phyloP scores from a whole-genome alignment of 35 echinoderm and acorn worm species.

The Apostichopus californicus region DNA sequence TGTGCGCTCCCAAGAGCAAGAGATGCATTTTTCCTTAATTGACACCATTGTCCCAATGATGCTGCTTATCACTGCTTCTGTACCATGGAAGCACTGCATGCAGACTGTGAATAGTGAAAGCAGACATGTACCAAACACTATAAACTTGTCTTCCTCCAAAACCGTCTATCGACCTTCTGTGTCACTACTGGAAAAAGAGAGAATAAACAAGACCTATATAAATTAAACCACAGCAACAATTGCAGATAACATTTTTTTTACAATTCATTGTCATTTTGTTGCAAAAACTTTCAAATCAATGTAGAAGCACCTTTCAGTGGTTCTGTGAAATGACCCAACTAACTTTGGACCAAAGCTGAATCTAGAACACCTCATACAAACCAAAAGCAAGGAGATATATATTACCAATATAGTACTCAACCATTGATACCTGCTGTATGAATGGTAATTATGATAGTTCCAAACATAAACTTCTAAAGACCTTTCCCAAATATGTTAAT shows the following conservation, averaged over 20 bases:
- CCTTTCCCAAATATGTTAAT: too few species aligned
- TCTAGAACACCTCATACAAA: too few species aligned
- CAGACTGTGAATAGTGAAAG: conserved; percentile 56
- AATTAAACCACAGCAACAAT: background rate
- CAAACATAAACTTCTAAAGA: background rate
- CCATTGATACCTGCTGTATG: background rate
- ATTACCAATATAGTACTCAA: too few species aligned
- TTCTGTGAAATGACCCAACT: too few species aligned
- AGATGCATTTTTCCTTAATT: conserved; percentile 45
- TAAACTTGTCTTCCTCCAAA: conserved; percentile 54
- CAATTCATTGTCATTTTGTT: background rate
- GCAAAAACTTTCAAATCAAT: background rate
- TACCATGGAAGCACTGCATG: background rate
- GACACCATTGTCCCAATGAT: conserved; percentile 41
- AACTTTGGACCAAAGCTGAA: too few species aligned
- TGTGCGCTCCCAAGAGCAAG: conserved; percentile 7
- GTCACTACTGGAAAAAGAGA: conserved; percentile 5
- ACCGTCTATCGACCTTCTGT: background rate
- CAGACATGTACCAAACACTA: conserved; percentile 61
- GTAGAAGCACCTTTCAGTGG: too few species aligned
- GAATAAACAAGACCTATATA: background rate
- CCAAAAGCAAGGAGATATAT: too few species aligned
- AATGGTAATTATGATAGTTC: background rate
- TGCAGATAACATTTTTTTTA: background rate
- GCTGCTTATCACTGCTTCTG: background rate